Evolutionary conservation across 2,113 vertebrate genomes (phyloP).

Genomic region (Marcusenius ussheri): DNA sequence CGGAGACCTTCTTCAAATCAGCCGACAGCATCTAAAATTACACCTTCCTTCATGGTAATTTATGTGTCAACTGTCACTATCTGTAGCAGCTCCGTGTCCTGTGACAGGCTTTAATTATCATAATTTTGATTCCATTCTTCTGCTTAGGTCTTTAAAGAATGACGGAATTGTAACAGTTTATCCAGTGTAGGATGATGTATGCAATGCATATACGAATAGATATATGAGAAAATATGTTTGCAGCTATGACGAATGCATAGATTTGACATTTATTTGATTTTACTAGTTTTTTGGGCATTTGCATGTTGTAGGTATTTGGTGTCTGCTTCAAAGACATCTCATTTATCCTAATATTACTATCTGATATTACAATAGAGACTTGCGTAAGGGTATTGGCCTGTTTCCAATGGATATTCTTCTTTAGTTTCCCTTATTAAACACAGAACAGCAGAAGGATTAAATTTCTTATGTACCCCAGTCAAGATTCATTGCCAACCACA

Average conservation of each 20-base stretch:
- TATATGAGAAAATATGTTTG: slow-evolving; percentile 15
- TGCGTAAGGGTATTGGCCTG: neutral
- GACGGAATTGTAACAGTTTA: slow-evolving; percentile 27
- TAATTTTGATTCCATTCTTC: slow-evolving; percentile 38
- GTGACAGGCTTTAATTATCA: slow-evolving; percentile 62
- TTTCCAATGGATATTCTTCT: neutral
- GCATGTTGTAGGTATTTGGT: slow-evolving; percentile 13
- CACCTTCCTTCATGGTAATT: slow-evolving; percentile 61
- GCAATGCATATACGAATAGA: slow-evolving; percentile 9
- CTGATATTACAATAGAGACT: neutral
- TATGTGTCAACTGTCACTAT: slow-evolving; percentile 62
- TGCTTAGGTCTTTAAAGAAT: slow-evolving; percentile 26
- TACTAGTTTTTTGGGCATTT: slow-evolving; percentile 9
- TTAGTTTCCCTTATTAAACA: slow-evolving; percentile 35
- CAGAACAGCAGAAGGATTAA: slow-evolving; percentile 33
- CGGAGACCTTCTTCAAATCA: slow-evolving; percentile 54
- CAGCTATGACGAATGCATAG: neutral
- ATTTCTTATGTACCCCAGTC: slow-evolving; percentile 27
- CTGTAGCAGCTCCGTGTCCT: slow-evolving; percentile 44
- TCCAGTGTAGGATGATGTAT: slow-evolving; percentile 19
- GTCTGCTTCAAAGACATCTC: slow-evolving; percentile 13
- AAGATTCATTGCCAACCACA: slow-evolving; percentile 40
- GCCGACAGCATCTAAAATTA: slow-evolving; percentile 61
- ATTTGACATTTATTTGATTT: neutral
- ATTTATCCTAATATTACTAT: slow-evolving; percentile 32